These are phyloP conservation scores for Sarcophaga carnaria DNA, from an alignment of 2,888 invertebrate genomes.

Conservation along the genomic window DNA sequence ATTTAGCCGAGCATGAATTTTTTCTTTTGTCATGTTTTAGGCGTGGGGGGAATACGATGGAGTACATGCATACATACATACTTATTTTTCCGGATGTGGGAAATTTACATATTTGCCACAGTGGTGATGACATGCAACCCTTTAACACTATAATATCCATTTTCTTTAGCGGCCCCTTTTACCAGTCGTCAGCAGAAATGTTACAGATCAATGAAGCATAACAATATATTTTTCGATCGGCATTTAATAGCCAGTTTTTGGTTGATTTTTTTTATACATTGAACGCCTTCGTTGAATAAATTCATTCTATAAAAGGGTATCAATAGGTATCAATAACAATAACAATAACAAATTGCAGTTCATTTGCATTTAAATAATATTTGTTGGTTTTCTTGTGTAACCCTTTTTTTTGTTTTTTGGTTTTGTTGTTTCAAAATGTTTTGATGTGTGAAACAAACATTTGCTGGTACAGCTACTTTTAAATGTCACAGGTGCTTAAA, in stretches of 20 bases:
- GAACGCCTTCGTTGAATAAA: conserved; percentile 19
- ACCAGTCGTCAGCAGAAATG: neutral
- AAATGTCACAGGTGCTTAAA: conserved; percentile 66
- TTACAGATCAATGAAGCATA: conserved; percentile 66
- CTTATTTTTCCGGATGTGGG: conserved; percentile 76
- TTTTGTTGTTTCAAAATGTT: conserved; percentile 22
- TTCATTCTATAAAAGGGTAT: conserved; percentile 46
- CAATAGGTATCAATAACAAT: conserved; percentile 41
- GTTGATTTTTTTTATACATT: conserved; percentile 24
- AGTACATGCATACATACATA: neutral
- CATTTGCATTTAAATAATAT: conserved; percentile 76
- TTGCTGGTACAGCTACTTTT: conserved; percentile 32
- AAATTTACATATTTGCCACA: conserved; percentile 76
- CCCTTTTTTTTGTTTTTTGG: conserved; percentile 55
- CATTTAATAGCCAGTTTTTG: conserved; percentile 21
- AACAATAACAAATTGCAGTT: conserved; percentile 71
- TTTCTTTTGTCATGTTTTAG: conserved; percentile 64
- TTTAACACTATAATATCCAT: conserved; percentile 72
- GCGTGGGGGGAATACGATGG: conserved; percentile 22
- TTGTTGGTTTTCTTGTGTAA: conserved; percentile 47
- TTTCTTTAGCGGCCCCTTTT: neutral
- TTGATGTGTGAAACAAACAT: conserved; percentile 50
- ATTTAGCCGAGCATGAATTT: conserved; percentile 80
- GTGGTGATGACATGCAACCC: conserved; percentile 74
- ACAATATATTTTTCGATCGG: conserved; percentile 56